phyloP scores from a whole-genome alignment of 2,797 vertebrate species.

The Falco berigora region DNA sequence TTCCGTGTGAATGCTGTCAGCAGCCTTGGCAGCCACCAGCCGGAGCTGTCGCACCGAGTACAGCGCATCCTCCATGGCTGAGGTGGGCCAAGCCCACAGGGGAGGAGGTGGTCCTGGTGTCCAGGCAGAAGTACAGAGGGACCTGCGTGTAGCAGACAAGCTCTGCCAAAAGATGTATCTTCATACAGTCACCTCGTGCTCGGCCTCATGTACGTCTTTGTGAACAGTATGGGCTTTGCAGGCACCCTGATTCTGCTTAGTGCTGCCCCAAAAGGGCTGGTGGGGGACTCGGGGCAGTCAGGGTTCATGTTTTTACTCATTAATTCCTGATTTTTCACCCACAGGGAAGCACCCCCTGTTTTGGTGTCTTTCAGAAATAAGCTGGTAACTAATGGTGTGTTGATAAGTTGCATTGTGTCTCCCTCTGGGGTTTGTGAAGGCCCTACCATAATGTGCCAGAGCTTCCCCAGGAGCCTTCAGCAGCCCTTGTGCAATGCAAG shows the following conservation, averaged over 20 bases:
- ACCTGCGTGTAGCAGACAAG: background rate
- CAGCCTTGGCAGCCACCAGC: constrained; percentile 25
- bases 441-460: background rate
- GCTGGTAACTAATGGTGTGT: background rate
- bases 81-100: background rate
- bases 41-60: background rate
- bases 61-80: rapidly evolving
- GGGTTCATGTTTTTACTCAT: background rate
- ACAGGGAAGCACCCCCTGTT: background rate
- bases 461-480: background rate
- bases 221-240: background rate
- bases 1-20: background rate
- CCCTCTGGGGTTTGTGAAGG: background rate
- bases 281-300: too few relatives aligned
- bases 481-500: background rate
- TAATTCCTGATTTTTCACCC: background rate
- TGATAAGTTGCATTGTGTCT: background rate
- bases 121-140: background rate
- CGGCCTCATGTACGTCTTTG: background rate
- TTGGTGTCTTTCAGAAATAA: background rate
- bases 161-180: background rate
- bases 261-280: background rate
- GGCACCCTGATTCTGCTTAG: background rate
- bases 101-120: background rate
- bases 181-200: background rate